Evolutionary conservation across 2,888 invertebrate species (phyloP), one percentile per base, ranked within the genome.

Genomic region (Tortricodes alternella): DNA sequence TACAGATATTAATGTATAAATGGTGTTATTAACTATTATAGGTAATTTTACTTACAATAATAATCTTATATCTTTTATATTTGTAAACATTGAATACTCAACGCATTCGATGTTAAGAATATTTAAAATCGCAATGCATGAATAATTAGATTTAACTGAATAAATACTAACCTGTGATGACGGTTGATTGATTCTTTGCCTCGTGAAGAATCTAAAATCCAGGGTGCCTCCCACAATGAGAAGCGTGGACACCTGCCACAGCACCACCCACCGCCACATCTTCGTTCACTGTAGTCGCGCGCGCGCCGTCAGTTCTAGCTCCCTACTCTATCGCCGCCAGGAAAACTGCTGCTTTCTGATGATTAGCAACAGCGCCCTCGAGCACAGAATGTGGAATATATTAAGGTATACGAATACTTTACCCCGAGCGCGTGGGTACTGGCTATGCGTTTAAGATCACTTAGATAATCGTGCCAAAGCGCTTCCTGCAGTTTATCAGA

Each of bases 231-330:
- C 71, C 27, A 73, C 81, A 21, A 76, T 56, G 46, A 76, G 62
- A 39, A 80, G 62, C 37, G 60, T 38, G 27, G 68, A 68, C 49
- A 67, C 66, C 56, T 75, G 74, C 71, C 71, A 80, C 68, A 80
- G 68, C 62, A 82, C 77, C 71, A 68, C 68, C 74, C 76, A 73
- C 71, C 76, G 80, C 83, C 78, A 78, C 87, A 86, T 87, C 68
- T 60, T 79, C 41, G 51, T 71, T 67, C 68, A 73, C 68, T 67
- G 37, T 55, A 41, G 24, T 1, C 8, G 65, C 73, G 65, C 71
- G 65, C 52, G 53, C 53, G 46, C 58, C 39, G 32, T 41, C 46
- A 29, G 34, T 27, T 1, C 16, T 29, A 9, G 29, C 59, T n/a
- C 38, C 50, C 43, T 44, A 23, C 44, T 59, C 48, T 34, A 29